phyloP scores from a whole-genome alignment of 2,888 invertebrate species.

The Thalpophila matura region DNA sequence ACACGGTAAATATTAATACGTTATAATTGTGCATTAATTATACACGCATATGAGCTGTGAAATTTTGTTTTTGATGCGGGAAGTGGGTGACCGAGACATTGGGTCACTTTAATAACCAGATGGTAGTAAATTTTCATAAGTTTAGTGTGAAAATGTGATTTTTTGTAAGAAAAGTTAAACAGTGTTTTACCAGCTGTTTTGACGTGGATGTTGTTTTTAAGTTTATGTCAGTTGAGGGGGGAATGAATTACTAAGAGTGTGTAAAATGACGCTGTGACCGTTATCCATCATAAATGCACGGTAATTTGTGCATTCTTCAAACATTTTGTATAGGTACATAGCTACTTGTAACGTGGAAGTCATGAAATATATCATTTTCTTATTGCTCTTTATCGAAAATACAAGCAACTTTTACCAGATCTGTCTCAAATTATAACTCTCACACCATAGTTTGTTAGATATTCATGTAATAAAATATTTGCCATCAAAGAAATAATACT shows the following conservation, averaged over 20 bases:
- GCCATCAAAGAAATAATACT: slow-evolving; percentile 45
- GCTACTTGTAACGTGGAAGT: not conserved
- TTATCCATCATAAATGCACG: slow-evolving; percentile 13
- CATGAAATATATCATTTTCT: not conserved
- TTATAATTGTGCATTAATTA: slow-evolving; percentile 59
- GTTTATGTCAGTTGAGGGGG: not conserved
- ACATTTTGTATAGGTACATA: not conserved
- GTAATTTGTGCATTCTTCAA: slow-evolving; percentile 5
- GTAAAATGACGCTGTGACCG: slow-evolving; percentile 2
- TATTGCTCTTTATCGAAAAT: slow-evolving; percentile 2
- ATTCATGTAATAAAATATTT: slow-evolving; percentile 30
- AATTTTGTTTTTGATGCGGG: slow-evolving; percentile 35
- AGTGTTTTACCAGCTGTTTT: not conserved
- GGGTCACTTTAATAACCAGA: not conserved
- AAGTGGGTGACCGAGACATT: slow-evolving; percentile 43
- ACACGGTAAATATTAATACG: slow-evolving; percentile 57
- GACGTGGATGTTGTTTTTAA: not conserved
- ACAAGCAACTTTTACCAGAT: not conserved
- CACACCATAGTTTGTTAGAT: slow-evolving; percentile 15
- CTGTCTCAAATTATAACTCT: slow-evolving; percentile 25
- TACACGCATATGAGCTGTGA: slow-evolving; percentile 42
- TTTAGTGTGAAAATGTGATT: not conserved
- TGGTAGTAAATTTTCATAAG: not conserved
- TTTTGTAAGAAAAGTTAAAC: not conserved
- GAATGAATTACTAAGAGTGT: slow-evolving; percentile 2